phyloP scores from a whole-genome alignment of 2,888 invertebrate genomes.

The Galerucella nymphaeae region DNA sequence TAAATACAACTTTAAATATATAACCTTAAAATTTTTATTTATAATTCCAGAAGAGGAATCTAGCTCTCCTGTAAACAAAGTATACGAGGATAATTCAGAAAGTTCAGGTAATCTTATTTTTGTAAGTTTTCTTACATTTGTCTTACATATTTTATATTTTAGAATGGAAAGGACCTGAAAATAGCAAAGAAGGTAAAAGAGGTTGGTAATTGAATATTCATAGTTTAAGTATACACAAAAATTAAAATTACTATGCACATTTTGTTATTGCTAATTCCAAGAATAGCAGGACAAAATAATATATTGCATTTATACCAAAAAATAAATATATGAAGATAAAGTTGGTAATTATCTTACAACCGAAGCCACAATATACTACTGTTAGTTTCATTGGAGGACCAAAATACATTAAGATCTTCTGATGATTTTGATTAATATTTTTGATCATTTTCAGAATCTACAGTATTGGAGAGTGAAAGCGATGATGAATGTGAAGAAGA shows the following conservation, averaged over 20 bases:
- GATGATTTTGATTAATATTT: too few relatives aligned
- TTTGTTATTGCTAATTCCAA: background rate
- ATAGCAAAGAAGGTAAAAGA: constrained; percentile 6
- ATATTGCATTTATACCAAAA: too few relatives aligned
- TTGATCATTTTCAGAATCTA: constrained; percentile 1
- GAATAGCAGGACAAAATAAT: too few relatives aligned
- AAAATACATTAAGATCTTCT: too few relatives aligned
- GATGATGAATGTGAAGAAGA: constrained; percentile 38
- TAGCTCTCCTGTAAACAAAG: constrained; percentile 19
- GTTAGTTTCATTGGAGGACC: too few relatives aligned
- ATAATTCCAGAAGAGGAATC: constrained; percentile 21
- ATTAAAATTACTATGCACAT: background rate
- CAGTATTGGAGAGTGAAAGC: constrained; percentile 36
- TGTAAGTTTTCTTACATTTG: background rate
- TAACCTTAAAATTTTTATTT: constrained; percentile 27
- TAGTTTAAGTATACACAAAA: background rate
- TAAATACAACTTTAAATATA: background rate
- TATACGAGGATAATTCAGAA: constrained; percentile 20
- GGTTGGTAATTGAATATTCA: background rate
- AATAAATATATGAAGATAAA: too few relatives aligned
- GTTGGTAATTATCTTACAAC: too few relatives aligned
- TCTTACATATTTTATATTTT: constrained; percentile 4
- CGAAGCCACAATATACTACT: too few relatives aligned
- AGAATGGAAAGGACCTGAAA: constrained; percentile 7
- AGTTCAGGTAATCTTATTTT: constrained; percentile 29